These are phyloP conservation scores for Acanthococcus lagerstroemiae DNA, from an alignment of 2,888 invertebrate genomes.

Conservation along the genomic window DNA sequence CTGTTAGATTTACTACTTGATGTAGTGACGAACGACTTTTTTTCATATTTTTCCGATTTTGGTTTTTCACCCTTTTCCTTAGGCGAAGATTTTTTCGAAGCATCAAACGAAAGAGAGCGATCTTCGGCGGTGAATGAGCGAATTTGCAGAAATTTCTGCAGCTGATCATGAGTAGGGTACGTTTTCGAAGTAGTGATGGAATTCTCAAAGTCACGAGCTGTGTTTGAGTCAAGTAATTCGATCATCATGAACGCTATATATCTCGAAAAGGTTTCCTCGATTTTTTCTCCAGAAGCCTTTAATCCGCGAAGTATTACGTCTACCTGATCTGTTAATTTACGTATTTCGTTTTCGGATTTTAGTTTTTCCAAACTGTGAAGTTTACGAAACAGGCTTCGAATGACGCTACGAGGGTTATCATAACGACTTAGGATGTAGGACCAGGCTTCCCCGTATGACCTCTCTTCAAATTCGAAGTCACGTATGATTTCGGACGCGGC, in stretches of 20 bases:
- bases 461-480: neutral
- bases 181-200: neutral
- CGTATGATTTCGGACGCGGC: neutral
- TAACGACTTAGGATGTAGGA: neutral
- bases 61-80: too few species aligned
- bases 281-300: neutral
- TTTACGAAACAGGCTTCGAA: neutral
- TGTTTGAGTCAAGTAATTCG: neutral
- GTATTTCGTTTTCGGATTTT: neutral
- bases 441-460: neutral
- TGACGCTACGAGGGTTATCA: neutral
- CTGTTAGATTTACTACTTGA: neutral
- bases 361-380: neutral
- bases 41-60: neutral
- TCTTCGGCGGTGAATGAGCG: neutral
- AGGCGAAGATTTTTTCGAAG: neutral
- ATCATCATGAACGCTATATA: neutral
- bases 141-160: neutral
- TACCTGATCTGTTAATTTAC: neutral
- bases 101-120: too few species aligned
- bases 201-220: neutral
- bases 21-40: neutral
- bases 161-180: neutral
- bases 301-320: neutral
- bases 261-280: neutral